phyloP scores from a whole-genome alignment of 2,888 invertebrate species.

The Habroteleia sp. region DNA sequence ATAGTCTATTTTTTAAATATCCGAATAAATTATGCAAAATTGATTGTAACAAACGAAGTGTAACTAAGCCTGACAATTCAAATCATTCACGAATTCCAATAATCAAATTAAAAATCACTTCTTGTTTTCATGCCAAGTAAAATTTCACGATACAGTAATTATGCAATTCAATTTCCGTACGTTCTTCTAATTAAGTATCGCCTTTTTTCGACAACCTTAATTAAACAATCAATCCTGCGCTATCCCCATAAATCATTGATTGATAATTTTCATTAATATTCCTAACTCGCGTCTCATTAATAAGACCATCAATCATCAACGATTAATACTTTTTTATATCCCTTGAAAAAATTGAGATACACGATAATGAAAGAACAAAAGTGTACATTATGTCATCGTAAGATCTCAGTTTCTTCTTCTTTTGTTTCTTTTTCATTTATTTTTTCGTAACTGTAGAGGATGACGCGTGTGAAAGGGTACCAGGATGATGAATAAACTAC shows the following conservation, averaged over 20 bases:
- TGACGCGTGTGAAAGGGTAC: constrained; percentile 58
- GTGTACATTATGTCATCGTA: constrained; percentile 34
- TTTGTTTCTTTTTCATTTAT: neutral
- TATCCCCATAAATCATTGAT: constrained; percentile 33
- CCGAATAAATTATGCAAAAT: constrained; percentile 22
- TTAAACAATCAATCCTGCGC: constrained; percentile 37
- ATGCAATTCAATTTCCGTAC: constrained; percentile 12
- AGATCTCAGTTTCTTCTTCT: constrained; percentile 5
- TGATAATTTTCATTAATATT: constrained; percentile 41
- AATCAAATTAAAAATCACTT: neutral
- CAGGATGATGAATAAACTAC: constrained; percentile 55
- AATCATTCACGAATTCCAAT: constrained; percentile 13
- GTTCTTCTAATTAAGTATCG: neutral
- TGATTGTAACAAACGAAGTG: constrained; percentile 22
- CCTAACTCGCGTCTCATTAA: constrained; percentile 30
- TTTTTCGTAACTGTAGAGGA: constrained; percentile 28
- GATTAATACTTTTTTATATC: constrained; percentile 28
- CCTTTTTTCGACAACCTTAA: constrained; percentile 18
- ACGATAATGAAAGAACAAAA: constrained; percentile 27
- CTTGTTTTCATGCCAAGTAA: neutral
- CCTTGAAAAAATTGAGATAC: constrained; percentile 10
- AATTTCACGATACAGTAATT: neutral
- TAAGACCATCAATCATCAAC: constrained; percentile 36
- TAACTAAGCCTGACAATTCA: constrained; percentile 15
- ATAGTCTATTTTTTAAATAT: constrained; percentile 15